Conservation (phyloP, 2,113 vertebrate species). For the Melanocharis versteri region DNA sequence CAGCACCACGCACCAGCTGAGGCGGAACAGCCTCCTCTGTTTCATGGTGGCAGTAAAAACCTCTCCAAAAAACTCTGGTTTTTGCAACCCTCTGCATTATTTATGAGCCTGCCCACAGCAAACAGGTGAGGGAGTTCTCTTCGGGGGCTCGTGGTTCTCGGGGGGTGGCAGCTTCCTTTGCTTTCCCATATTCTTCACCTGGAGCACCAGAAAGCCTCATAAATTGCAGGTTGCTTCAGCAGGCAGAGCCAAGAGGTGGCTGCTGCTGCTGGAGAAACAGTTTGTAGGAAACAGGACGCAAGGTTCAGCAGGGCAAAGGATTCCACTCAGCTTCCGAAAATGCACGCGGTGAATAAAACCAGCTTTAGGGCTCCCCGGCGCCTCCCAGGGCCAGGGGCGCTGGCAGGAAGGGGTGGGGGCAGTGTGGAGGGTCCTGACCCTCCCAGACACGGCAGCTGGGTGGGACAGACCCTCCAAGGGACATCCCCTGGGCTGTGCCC, state of each 20-base stretch:
- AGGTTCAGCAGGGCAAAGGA: not conserved
- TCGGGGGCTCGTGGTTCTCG: not conserved
- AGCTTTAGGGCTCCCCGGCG: not conserved
- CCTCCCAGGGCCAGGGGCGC: not conserved
- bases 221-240: not conserved
- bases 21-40: not conserved
- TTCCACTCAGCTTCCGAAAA: slow-evolving; percentile 17
- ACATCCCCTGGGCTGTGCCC: accelerated
- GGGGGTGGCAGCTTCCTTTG: not conserved
- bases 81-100: not conserved
- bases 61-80: not conserved
- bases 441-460: not conserved
- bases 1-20: not conserved
- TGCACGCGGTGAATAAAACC: not conserved
- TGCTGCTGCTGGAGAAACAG: not conserved
- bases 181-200: not conserved
- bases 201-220: not conserved
- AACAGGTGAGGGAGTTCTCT: not conserved
- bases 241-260: not conserved
- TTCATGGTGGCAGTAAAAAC: not conserved
- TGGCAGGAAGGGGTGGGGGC: not conserved
- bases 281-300: not conserved
- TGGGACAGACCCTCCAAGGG: not conserved
- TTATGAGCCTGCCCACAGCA: not conserved
- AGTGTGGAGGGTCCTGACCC: accelerated